A percentile compares a stretch with the other conserved stretches of the same genome.
These are phyloP conservation scores for Gnathonemus longibarbis DNA, from an alignment of 2,113 vertebrate species.

Conservation along the genomic window DNA sequence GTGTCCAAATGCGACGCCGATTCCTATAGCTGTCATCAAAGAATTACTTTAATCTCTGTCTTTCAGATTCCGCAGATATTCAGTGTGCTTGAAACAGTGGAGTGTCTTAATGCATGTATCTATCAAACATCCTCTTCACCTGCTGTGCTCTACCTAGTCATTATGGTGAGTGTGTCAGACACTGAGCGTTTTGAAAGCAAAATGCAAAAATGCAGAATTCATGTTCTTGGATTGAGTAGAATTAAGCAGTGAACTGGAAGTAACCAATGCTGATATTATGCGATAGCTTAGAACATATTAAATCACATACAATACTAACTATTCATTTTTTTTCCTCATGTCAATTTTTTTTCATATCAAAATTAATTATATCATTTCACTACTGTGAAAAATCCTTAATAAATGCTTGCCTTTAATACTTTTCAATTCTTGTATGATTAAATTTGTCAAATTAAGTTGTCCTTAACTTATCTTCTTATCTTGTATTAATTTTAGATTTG, in stretches of 20 bases:
- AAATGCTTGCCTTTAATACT: neutral
- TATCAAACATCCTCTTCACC: constrained; percentile 24
- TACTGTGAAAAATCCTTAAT: neutral
- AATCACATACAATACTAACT: constrained; percentile 42
- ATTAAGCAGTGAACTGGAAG: constrained; percentile 37
- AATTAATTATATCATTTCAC: neutral
- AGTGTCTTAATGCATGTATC: constrained; percentile 41
- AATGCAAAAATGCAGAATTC: constrained; percentile 31
- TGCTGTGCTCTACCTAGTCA: constrained; percentile 28
- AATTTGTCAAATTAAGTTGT: neutral
- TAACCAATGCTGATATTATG: constrained; percentile 49
- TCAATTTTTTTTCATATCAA: neutral
- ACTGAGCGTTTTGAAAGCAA: constrained; percentile 33
- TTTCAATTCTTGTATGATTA: neutral
- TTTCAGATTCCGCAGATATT: neutral
- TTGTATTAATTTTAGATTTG: neutral
- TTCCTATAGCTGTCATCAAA: constrained; percentile 34
- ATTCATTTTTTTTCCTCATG: neutral
- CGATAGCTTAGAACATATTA: constrained; percentile 46
- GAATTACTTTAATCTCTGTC: constrained; percentile 34
- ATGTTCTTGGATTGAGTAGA: constrained; percentile 22
- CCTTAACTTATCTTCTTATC: neutral
- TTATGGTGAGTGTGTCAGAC: constrained; percentile 31
- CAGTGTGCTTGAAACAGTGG: constrained; percentile 25
- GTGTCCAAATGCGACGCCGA: constrained; percentile 9